Base-by-base conservation (phyloP, 2,888 invertebrate species). In the Trichopoda pennipes region DNA sequence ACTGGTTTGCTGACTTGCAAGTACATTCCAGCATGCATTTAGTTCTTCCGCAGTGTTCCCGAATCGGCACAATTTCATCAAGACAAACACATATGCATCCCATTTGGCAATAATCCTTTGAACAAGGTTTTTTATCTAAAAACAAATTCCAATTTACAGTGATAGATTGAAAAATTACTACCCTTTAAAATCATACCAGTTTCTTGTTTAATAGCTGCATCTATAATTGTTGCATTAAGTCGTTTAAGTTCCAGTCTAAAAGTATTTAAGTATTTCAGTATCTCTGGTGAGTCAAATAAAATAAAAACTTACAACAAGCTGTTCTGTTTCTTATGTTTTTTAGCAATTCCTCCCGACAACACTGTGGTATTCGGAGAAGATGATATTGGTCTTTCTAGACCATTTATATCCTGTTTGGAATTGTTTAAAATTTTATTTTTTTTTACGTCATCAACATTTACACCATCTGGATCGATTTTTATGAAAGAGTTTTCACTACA, bases 71-170 rank as follows among this genome's bases (percentile, higher is more conserved):
- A 17, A 90, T 89, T 79, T 92, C 91, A 42, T 90, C 87, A 42
- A 95, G 87, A 85, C 94, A 94, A 64, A 92, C 91, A 87, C 95
- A 95, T 49, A 95, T 88, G 87, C 95, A 95, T 6, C 95, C 95
- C 72, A 94, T 89, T 77, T 89, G 89, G 86, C 95, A 95, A 88
- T 89, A 92, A 8, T 91, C 90, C 85, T 94, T 93, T 0, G 81
- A 84, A 86, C 95, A 95, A 3, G 86, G 87, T 35, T 87, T 86
- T 3, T 85, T 83, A 6, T 86, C 90, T 90, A 70, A 2, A 85
- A 79, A 53, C 9, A 56, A 55, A 49, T 1, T 23, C 9, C 60
- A 19, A 23, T 23, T 9, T 44, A 55, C 19, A 68, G 42, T 1
- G 23, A 42, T 10, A 60, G 10, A 61, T 61, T 23, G 19, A n/a